A percentile compares a stretch with the other conserved stretches of the same genome.
phyloP scores from a whole-genome alignment of 2,888 invertebrate genomes.

The Brenthis hecate region DNA sequence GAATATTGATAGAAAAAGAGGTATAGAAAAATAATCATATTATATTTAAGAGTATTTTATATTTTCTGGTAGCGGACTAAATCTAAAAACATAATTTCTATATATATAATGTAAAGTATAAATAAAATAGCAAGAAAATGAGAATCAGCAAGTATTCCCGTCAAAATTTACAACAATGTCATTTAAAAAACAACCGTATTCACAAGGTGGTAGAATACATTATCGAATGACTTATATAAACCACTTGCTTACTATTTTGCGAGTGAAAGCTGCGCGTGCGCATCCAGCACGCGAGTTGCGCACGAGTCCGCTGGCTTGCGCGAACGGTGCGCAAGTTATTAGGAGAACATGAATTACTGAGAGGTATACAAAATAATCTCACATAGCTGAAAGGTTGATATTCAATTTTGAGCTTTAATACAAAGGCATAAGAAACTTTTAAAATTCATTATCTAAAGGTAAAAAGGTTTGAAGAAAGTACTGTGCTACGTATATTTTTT shows the following conservation, averaged over 20 bases:
- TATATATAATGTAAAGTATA: too few species aligned
- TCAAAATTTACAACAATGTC: background rate
- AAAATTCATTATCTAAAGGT: too few species aligned
- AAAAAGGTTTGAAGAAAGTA: too few species aligned
- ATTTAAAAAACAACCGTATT: background rate
- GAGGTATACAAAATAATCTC: background rate
- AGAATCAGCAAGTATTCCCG: too few species aligned
- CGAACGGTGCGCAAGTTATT: slow-evolving; percentile 75
- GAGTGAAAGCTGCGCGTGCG: slow-evolving; percentile 56
- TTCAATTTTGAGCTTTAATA: background rate
- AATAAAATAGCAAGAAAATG: too few species aligned
- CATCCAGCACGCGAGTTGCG: slow-evolving; percentile 64
- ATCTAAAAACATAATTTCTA: too few species aligned
- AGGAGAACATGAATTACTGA: slow-evolving; percentile 46
- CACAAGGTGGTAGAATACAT: background rate
- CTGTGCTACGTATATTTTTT: too few species aligned
- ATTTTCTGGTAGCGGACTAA: too few species aligned
- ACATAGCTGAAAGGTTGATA: background rate
- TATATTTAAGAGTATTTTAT: too few species aligned
- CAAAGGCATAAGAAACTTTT: background rate
- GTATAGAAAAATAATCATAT: too few species aligned
- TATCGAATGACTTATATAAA: background rate
- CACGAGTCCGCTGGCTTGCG: slow-evolving; percentile 75
- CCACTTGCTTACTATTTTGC: slow-evolving; percentile 1
- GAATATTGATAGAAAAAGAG: too few species aligned